phyloP scores from a whole-genome alignment of 2,113 vertebrate genomes.

The Scartelaos histophorus region DNA sequence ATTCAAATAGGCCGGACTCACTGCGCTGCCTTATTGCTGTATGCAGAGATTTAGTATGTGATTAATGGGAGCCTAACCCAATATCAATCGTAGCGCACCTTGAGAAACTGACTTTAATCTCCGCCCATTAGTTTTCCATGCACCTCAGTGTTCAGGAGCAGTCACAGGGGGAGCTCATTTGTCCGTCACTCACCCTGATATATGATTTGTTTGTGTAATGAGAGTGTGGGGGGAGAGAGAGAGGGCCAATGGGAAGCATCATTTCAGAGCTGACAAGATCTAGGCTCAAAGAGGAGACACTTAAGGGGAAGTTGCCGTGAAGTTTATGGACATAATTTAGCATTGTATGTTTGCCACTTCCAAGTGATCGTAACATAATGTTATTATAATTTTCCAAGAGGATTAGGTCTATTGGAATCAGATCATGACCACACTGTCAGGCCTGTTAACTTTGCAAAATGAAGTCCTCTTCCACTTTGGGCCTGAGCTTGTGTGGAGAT shows the following conservation, averaged over 20 bases:
- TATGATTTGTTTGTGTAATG: background rate
- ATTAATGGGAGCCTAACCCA: constrained; percentile 59
- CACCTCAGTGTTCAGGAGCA: constrained; percentile 57
- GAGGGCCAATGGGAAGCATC: background rate
- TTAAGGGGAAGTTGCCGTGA: no score
- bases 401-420: no score
- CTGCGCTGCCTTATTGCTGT: background rate
- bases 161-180: constrained; percentile 53
- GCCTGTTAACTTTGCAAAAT: no score
- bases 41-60: constrained; percentile 38
- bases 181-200: constrained; percentile 24
- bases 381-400: no score
- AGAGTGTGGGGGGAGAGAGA: background rate
- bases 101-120: constrained; percentile 68
- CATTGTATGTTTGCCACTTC: no score
- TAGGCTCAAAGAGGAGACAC: no score
- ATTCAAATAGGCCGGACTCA: background rate
- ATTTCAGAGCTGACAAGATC: constrained; percentile 12
- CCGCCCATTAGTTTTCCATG: constrained; percentile 59
- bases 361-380: no score
- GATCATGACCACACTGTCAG: no score
- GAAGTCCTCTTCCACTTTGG: no score
- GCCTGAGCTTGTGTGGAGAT: no score
- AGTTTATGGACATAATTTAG: no score
- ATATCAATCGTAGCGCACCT: constrained; percentile 72